phyloP scores from a whole-genome alignment of 2,113 vertebrate species.

The Alethe diademata region DNA sequence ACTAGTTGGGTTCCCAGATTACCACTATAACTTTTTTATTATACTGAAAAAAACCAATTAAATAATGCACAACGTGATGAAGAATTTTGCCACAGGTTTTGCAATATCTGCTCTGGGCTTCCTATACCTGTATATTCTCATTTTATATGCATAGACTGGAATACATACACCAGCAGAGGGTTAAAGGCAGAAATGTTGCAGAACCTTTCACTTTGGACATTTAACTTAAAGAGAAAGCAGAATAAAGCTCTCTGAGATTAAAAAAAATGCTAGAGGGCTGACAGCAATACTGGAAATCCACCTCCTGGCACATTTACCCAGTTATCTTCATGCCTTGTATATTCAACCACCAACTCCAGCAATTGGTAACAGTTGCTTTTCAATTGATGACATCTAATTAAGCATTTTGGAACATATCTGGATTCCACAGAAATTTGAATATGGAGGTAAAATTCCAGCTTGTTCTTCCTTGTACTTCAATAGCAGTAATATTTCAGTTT shows the following conservation, averaged over 20 bases:
- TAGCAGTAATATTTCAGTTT: neutral
- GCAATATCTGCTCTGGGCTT: neutral
- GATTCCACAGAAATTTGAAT: neutral
- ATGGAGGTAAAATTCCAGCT: neutral
- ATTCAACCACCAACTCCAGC: neutral
- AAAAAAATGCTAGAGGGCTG: neutral
- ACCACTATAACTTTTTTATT: neutral
- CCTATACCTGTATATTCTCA: neutral
- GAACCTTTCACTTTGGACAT: neutral
- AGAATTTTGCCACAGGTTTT: neutral
- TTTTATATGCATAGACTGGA: neutral
- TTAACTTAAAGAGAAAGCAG: neutral
- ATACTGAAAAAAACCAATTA: neutral
- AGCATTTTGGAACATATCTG: neutral
- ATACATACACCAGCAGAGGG: neutral
- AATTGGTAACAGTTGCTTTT: neutral
- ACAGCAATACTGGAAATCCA: neutral
- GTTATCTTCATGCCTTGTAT: neutral
- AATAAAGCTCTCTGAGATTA: neutral
- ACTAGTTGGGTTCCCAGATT: neutral
- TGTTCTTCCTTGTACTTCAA: neutral
- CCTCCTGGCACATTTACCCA: neutral
- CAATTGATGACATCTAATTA: neutral
- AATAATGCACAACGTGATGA: neutral
- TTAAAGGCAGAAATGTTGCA: neutral